A percentile compares a stretch with the other conserved stretches of the same genome.
These are phyloP conservation scores for Sarcophaga subvicina DNA, from an alignment of 2,888 invertebrate genomes.

Conservation along the genomic window DNA sequence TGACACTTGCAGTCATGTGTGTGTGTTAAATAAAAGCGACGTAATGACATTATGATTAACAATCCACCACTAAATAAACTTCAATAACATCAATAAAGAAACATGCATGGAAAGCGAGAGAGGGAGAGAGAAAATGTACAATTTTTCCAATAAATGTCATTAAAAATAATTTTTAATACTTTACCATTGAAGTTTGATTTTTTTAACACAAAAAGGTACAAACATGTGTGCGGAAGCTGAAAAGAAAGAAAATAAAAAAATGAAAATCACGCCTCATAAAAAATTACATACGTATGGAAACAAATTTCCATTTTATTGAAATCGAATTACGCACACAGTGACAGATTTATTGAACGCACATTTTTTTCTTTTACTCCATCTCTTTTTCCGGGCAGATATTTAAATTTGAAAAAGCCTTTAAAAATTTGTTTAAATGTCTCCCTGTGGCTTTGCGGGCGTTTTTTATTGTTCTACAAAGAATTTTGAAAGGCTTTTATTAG, in stretches of 20 bases:
- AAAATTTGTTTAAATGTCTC: constrained; percentile 27
- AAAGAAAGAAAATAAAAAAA: constrained; percentile 9
- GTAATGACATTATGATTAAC: constrained; percentile 64
- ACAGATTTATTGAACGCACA: not conserved
- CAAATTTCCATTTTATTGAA: constrained; percentile 44
- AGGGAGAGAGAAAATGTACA: not conserved
- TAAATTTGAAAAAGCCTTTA: not conserved
- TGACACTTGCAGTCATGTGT: constrained; percentile 59
- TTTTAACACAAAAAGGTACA: not conserved
- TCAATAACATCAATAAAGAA: constrained; percentile 23
- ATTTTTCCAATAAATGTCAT: constrained; percentile 2
- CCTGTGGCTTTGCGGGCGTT: not conserved
- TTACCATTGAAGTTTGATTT: not conserved
- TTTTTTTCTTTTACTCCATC: not conserved
- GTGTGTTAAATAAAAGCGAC: constrained; percentile 53
- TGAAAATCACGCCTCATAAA: constrained; percentile 13
- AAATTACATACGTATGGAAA: not conserved
- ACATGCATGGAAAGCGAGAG: not conserved
- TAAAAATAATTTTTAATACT: constrained; percentile 16
- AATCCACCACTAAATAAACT: constrained; percentile 52
- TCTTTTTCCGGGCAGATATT: constrained; percentile 5
- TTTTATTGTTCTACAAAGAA: not conserved
- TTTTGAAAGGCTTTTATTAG: not conserved
- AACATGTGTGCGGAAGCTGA: not conserved
- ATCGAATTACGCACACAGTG: constrained; percentile 44